Percentiles rank a stretch among this genome's conserved stretches.
phyloP scores from a whole-genome alignment of 2,888 invertebrate genomes.

The Drepanosiphum platanoidis region DNA sequence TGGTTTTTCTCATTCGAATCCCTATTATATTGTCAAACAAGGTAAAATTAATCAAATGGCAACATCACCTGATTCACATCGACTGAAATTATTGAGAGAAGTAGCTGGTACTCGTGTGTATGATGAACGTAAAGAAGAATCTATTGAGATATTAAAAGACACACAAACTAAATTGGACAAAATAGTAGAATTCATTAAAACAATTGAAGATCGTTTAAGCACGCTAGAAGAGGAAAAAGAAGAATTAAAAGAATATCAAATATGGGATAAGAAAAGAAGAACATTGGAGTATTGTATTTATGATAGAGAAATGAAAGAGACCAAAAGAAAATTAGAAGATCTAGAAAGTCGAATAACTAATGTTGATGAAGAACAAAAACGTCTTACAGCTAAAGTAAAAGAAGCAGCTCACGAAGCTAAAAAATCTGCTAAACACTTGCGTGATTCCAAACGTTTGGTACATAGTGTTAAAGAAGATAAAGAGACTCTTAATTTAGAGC shows the following conservation, averaged over 20 bases:
- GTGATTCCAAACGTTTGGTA: constrained; percentile 90
- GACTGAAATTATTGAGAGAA: constrained; percentile 92
- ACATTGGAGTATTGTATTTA: constrained; percentile 98
- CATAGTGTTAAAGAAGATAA: constrained; percentile 89
- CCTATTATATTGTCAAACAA: constrained; percentile 99
- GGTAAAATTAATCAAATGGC: constrained; percentile 97
- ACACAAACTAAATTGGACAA: constrained; percentile 82
- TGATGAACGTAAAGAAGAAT: constrained; percentile 97
- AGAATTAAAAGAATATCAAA: constrained; percentile 98
- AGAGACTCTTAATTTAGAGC: constrained; percentile 87
- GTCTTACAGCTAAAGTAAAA: constrained; percentile 79
- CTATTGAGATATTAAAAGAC: constrained; percentile 86
- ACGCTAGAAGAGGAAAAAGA: constrained; percentile 99
- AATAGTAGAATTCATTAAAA: constrained; percentile 94
- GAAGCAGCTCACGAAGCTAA: constrained; percentile 79
- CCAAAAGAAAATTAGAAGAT: constrained; percentile 90
- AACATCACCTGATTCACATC: constrained; percentile 96
- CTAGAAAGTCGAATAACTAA: constrained; percentile 80
- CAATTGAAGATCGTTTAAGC: constrained; percentile 94
- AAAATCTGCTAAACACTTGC: constrained; percentile 76
- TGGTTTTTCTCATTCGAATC: constrained; percentile 98
- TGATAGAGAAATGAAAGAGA: constrained; percentile 94
- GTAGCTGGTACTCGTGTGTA: constrained; percentile 98
- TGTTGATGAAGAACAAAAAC: constrained; percentile 85
- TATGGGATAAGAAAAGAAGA: constrained; percentile 94